Evolutionary conservation across 2,888 invertebrate genomes (phyloP), one percentile per base, ranked within the genome.

Genomic region (Deilephila porcellus): DNA sequence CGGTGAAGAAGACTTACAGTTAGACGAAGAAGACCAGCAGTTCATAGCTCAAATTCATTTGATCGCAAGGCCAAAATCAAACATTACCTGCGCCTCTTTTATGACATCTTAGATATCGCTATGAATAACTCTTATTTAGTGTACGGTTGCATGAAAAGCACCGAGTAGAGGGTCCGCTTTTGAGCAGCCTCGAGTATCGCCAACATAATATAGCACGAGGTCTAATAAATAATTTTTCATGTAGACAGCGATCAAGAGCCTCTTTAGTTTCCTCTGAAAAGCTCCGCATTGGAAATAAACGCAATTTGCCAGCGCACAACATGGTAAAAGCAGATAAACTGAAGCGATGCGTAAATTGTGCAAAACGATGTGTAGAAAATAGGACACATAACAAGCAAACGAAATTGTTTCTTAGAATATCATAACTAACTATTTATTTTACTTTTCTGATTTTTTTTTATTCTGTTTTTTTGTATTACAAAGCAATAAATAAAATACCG

Each of bases 261-360:
- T 76, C 73, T 77, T 76, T 76, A 75, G 75, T 76, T 74, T 76
- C 78, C 74, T 75, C 74, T 76, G 52, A 73, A 77, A 77, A 77
- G 77, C 76, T 75, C 71, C 73, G 73, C 74, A 77, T 76, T 76
- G 76, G 75, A 75, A 75, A 74, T 72, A 76, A 76, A 76, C 75
- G 74, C 74, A 78, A 73, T 74, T 77, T 76, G 72, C 76, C 74
- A 75, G 74, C 75, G 67, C 74, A 77, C 74, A 76, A 75, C 73
- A 77, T 74, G 77, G 73, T 76, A 79, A 75, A 76, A 76, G 75
- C 75, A 74, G 75, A 76, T 76, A 76, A 78, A 77, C 73, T 74
- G 74, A 78, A 77, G 75, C 74, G 74, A 53, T 78, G 77, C 73
- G 75, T 77, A 76, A 75, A 77, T 75, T 78, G 77, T 75, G 77